Conservation (phyloP, 2,113 vertebrate species). For the Labeo rohita region DNA sequence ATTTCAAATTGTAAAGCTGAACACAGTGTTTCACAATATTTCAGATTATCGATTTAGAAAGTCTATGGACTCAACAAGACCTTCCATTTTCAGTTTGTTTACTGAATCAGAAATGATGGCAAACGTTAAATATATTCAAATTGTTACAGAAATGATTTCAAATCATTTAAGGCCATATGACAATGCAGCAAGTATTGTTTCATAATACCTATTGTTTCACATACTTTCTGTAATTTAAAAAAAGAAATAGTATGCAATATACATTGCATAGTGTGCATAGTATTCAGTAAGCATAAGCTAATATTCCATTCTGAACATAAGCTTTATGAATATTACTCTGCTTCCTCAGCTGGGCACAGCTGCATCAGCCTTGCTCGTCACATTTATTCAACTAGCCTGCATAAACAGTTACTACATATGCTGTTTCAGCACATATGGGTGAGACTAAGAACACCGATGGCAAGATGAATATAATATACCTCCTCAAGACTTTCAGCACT, state of each 20-base stretch:
- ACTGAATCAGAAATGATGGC: too few species aligned
- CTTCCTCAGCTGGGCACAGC: slow-evolving; percentile 9
- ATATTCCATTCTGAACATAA: background rate
- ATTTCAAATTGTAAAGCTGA: background rate
- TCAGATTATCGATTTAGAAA: background rate
- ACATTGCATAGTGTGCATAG: background rate
- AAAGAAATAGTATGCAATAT: background rate
- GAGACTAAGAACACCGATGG: background rate
- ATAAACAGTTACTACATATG: slow-evolving; percentile 14
- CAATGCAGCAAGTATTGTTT: background rate
- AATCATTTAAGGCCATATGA: background rate
- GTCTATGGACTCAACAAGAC: background rate
- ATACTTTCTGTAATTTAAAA: background rate
- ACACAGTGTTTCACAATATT: background rate
- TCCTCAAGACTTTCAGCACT: background rate
- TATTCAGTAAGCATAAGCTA: background rate
- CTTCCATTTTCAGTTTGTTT: background rate
- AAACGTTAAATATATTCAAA: too few species aligned
- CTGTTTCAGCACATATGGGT: slow-evolving; percentile 18
- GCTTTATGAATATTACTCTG: background rate
- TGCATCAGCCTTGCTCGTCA: background rate
- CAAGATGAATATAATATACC: background rate
- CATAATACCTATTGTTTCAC: background rate
- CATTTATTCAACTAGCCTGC: slow-evolving; percentile 7
- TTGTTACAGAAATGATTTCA: background rate